Percentiles rank a stretch among this genome's conserved stretches.
phyloP scores from a whole-genome alignment of 2,797 vertebrate genomes.

The Gila robusta region DNA sequence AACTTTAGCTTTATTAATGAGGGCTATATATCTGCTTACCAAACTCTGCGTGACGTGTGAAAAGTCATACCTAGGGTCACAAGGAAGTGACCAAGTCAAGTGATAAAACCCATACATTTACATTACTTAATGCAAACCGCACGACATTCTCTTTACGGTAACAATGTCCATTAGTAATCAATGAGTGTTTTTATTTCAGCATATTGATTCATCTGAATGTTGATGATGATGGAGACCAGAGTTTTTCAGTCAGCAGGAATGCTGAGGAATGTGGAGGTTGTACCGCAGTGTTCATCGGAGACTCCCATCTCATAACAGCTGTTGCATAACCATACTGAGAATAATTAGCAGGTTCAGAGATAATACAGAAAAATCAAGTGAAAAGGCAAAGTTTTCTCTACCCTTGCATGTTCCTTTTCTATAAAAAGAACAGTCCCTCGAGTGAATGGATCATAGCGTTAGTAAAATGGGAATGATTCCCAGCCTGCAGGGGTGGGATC shows the following conservation, averaged over 20 bases:
- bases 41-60: not conserved
- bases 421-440: conserved; percentile 22
- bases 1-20: not conserved
- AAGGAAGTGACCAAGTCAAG: not conserved
- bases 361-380: not conserved
- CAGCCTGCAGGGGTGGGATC: conserved; percentile 23
- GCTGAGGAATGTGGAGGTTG: conserved; percentile 23
- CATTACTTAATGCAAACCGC: not conserved
- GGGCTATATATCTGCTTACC: not conserved
- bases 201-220: not conserved
- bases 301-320: not conserved
- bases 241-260: not conserved
- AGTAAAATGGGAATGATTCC: conserved; percentile 27
- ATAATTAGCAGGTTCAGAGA: not conserved
- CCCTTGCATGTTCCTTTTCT: conserved; percentile 3
- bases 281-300: not conserved
- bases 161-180: not conserved
- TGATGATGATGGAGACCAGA: not conserved
- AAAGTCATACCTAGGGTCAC: not conserved
- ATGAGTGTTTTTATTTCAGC: not conserved
- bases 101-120: not conserved
- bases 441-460: not conserved
- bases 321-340: conserved; percentile 4
- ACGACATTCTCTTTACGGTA: not conserved
- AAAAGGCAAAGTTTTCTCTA: not conserved